Evolutionary conservation across 2,888 invertebrate genomes (phyloP).

Genomic region (Eupithecia subfuscata): DNA sequence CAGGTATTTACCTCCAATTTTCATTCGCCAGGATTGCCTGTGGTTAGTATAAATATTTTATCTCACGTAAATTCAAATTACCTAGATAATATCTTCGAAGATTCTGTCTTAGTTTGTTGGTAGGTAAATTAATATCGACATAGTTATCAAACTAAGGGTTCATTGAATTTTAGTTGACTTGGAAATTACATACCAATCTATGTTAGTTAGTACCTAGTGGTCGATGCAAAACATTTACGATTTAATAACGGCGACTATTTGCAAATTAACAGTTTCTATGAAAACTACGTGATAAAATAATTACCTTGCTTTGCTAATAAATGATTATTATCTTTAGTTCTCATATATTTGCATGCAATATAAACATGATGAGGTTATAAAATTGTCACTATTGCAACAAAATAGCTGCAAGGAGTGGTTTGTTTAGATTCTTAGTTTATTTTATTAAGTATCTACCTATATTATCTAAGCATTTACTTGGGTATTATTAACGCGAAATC

Average conservation of each 20-base stretch:
- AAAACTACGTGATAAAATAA: conserved; percentile 17
- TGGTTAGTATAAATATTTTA: too few relatives aligned
- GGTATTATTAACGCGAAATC: too few relatives aligned
- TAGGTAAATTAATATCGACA: background rate
- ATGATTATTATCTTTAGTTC: conserved; percentile 10
- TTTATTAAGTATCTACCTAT: too few relatives aligned
- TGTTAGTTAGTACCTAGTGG: too few relatives aligned
- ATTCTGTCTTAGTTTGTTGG: background rate
- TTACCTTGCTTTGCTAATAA: conserved; percentile 10
- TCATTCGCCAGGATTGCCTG: too few relatives aligned
- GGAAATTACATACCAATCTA: too few relatives aligned
- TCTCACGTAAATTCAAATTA: background rate
- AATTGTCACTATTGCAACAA: conserved; percentile 1
- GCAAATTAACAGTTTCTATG: conserved; percentile 22
- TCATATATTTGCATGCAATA: conserved; percentile 1
- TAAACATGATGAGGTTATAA: background rate
- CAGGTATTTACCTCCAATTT: too few relatives aligned
- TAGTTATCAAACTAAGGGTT: background rate
- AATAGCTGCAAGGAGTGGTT: background rate
- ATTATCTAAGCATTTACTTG: too few relatives aligned
- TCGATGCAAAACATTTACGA: background rate
- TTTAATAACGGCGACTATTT: background rate
- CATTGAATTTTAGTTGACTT: background rate
- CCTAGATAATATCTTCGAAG: background rate
- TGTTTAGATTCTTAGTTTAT: background rate